Conservation (phyloP, 2,888 invertebrate genomes). For the Spilosoma lubricipeda region DNA sequence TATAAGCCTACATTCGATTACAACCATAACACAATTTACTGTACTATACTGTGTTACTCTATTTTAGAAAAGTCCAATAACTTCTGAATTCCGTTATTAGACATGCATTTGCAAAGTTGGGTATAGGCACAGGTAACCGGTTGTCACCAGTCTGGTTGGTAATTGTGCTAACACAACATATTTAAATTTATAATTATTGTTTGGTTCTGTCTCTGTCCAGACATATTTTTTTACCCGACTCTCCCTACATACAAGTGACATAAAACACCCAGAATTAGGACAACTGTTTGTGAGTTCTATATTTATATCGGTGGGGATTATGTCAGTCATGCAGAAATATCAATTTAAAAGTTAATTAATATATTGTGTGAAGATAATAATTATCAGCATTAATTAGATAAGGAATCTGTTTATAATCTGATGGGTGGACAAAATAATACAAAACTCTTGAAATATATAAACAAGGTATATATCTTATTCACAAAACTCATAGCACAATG, state of each 20-base stretch:
- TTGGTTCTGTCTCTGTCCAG: too few relatives aligned
- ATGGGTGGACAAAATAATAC: constrained; percentile 10
- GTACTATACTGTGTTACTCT: not conserved
- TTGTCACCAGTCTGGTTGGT: not conserved
- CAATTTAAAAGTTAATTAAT: not conserved
- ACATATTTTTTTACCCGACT: not conserved
- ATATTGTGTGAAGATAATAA: not conserved
- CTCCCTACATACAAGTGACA: not conserved
- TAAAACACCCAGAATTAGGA: not conserved
- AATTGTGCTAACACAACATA: not conserved
- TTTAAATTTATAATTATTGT: too few relatives aligned
- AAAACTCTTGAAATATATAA: constrained; percentile 40
- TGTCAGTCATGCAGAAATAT: not conserved
- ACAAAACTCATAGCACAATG: constrained; percentile 62
- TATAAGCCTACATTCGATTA: not conserved
- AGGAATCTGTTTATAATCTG: constrained; percentile 6
- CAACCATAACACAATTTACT: not conserved
- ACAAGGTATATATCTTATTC: constrained; percentile 42
- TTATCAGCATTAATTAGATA: constrained; percentile 3
- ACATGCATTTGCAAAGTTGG: not conserved
- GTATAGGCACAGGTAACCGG: not conserved
- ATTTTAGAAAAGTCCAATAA: not conserved
- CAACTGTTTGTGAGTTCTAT: not conserved
- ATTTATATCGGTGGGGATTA: not conserved
- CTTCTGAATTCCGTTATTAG: not conserved